Evolutionary conservation across 2,797 vertebrate genomes (phyloP), one percentile per base, ranked within the genome.

Genomic region (Gallinago solitaria): DNA sequence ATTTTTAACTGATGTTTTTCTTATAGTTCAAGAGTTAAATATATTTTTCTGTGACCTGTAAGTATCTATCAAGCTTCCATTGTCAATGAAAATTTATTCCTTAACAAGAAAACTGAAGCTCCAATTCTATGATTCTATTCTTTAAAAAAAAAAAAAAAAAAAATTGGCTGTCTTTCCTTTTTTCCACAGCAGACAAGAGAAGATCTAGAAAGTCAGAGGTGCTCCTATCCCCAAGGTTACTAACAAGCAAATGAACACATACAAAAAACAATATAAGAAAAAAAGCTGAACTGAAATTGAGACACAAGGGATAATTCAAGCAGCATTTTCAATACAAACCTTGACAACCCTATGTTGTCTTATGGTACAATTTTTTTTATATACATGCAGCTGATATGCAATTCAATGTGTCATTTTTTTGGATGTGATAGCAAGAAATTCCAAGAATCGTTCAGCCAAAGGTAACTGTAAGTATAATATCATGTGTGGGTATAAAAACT

Each of bases 361-460:
- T 81, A 83, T 23, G 77, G 65, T 85, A 75, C 48, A 91, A 83
- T 86, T 43, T 92, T 95, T 84, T 86, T 75, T 82, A 77, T 68
- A 77, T 68, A 73, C n/a, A 64, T 82, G 64, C 32, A 87, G 60
- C 74, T 87, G 92, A 95, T 91, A 77, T 20, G 60, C 87, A 96
- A 96, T 93, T 94, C 83, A 85, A 6, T 60, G 71, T 97, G 96
- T 96, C 94, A 92, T 92, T 81, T 97, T 95, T 96, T 96, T 96
- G 94, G 97, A 96, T 57, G 47, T 60, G 79, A 96, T 57, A 93
- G 60, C 45, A 93, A 95, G 56, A 95, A 95, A 97, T 97, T 96
- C 96, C 95, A 95, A 78, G 61, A 95, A 83, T 94, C 86, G n/a
- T 95, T 96, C 94, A 93, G 96, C 96, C 97, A 97, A 93, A 96